phyloP scores from a whole-genome alignment of 2,113 vertebrate genomes.

The Nothocercus nigrocapillus region DNA sequence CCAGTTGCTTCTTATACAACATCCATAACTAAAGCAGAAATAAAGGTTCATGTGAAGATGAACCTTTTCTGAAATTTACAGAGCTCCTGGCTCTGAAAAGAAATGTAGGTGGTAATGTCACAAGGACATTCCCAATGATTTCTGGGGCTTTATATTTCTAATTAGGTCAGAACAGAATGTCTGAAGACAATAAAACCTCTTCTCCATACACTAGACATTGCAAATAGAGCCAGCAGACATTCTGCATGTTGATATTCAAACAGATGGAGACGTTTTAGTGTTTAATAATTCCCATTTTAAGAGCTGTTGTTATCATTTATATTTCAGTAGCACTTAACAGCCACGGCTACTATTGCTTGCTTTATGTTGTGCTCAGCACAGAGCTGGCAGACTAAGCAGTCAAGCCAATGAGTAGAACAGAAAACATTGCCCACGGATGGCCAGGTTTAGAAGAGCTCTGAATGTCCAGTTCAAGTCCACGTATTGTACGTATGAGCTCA shows the following conservation, averaged over 20 bases:
- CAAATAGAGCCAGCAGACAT: background rate
- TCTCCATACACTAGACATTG: background rate
- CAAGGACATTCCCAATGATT: background rate
- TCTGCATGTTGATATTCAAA: background rate
- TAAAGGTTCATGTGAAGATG: background rate
- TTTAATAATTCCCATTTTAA: background rate
- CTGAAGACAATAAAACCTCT: background rate
- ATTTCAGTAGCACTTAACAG: slow-evolving; percentile 1
- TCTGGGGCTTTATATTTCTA: background rate
- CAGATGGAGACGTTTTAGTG: background rate
- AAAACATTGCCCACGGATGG: background rate
- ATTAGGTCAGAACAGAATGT: background rate
- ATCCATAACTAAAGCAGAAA: background rate
- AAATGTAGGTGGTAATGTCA: background rate
- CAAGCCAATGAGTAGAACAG: background rate
- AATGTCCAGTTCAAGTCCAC: background rate
- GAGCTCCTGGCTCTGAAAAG: background rate
- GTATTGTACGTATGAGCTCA: background rate
- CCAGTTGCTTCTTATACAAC: background rate
- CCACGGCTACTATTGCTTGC: background rate
- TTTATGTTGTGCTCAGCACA: background rate
- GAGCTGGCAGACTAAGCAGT: background rate
- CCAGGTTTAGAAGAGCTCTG: background rate
- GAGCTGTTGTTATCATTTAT: background rate
- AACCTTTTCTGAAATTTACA: background rate